Conservation (phyloP, 2,113 vertebrate genomes). For the Manacus vitellinus region DNA sequence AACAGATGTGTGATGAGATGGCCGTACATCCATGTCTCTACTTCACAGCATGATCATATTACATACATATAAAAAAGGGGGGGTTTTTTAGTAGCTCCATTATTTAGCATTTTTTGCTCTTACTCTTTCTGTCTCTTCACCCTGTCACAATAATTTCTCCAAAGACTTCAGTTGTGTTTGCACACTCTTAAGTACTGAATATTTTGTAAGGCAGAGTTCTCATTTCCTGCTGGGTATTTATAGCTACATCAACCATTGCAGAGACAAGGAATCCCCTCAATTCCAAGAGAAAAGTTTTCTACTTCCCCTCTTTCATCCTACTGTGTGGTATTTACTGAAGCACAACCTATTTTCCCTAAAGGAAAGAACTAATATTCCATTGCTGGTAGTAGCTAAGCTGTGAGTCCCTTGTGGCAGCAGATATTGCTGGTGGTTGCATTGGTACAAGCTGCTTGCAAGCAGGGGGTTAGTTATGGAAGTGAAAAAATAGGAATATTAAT, state of each 20-base stretch:
- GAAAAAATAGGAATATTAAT: background rate
- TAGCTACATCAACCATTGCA: background rate
- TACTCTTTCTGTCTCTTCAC: background rate
- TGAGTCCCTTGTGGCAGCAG: background rate
- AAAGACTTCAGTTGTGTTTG: background rate
- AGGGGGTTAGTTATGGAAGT: background rate
- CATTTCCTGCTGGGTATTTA: background rate
- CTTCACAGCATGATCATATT: background rate
- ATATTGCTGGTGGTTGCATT: background rate
- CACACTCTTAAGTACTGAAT: background rate
- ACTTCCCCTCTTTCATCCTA: background rate
- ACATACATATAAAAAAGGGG: background rate
- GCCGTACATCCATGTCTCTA: background rate
- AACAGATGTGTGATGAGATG: background rate
- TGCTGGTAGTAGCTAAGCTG: background rate
- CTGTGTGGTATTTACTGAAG: background rate
- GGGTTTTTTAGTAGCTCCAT: background rate
- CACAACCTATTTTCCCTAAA: accelerated
- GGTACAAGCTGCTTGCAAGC: background rate
- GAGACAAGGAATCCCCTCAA: background rate
- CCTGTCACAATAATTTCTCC: background rate
- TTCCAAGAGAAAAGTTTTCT: background rate
- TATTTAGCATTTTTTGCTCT: background rate
- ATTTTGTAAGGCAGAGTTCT: background rate
- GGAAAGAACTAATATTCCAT: background rate